phyloP scores from a whole-genome alignment of 2,113 vertebrate genomes.

The Rousettus leschenaultii region DNA sequence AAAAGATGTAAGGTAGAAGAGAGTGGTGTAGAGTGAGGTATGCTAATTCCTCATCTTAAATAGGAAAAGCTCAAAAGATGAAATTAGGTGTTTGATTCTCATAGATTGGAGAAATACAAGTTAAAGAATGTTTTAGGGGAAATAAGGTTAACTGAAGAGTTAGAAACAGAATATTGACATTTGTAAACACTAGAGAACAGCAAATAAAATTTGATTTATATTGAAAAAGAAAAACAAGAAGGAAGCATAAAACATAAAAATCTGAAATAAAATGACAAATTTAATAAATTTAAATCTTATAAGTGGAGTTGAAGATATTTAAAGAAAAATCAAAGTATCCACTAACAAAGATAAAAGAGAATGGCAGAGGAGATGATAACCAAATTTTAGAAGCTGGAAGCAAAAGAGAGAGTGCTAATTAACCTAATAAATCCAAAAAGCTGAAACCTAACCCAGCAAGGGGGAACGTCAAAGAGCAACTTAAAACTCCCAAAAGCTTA shows the following conservation, averaged over 20 bases:
- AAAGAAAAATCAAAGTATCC: not conserved
- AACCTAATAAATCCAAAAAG: not conserved
- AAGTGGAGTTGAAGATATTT: not conserved
- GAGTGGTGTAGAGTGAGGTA: not conserved
- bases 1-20: not conserved
- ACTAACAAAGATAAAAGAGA: not conserved
- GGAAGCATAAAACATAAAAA: not conserved
- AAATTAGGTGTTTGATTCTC: not conserved
- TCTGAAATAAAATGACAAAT: not conserved
- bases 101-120: not conserved
- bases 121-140: not conserved
- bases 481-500: not conserved
- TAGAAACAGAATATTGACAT: not conserved
- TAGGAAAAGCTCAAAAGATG: not conserved
- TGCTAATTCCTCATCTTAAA: not conserved
- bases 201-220: not conserved
- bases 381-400: not conserved
- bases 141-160: not conserved
- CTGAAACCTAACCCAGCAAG: not conserved
- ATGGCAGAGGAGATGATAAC: not conserved
- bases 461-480: not conserved
- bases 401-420: not conserved
- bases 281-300: not conserved
- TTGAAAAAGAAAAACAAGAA: not conserved
- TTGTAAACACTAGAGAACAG: not conserved